Evolutionary conservation across 1,140 invertebrate genomes (phyloP).

Genomic region (Eriosoma lanigerum): DNA sequence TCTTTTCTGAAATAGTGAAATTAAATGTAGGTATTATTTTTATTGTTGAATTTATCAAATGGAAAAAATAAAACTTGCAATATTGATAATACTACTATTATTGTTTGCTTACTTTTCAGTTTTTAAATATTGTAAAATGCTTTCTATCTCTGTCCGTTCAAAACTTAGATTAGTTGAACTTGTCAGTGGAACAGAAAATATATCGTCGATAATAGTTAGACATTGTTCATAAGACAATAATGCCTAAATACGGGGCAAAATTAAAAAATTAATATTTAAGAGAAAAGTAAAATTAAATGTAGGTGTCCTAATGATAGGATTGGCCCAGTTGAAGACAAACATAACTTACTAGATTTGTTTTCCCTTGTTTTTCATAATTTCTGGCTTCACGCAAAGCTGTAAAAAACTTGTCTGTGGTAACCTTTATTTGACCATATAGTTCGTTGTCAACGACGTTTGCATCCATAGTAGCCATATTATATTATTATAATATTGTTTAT

Average conservation of each 20-base stretch:
- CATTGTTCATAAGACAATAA: constrained; percentile 37
- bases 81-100: too few relatives aligned
- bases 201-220: constrained; percentile 8
- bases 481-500: too few relatives aligned
- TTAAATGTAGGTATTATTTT: neutral
- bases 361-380: neutral
- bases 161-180: neutral
- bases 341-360: constrained; percentile 22
- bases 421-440: neutral
- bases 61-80: neutral
- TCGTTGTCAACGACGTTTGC: too few relatives aligned
- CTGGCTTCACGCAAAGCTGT: neutral
- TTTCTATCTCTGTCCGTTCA: constrained; percentile 20
- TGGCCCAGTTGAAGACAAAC: neutral
- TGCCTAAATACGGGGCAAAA: neutral
- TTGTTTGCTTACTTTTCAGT: constrained; percentile 17
- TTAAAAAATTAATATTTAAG: neutral
- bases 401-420: constrained; percentile 20
- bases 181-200: neutral
- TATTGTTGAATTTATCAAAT: neutral
- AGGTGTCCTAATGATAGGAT: too few relatives aligned
- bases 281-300: neutral
- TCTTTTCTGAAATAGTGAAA: constrained; percentile 36
- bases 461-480: too few relatives aligned
- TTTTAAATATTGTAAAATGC: constrained; percentile 35